A percentile compares a stretch with the other conserved stretches of the same genome.
Evolutionary conservation across 2,888 invertebrate species (phyloP).

Genomic region (Apodemia mormo): DNA sequence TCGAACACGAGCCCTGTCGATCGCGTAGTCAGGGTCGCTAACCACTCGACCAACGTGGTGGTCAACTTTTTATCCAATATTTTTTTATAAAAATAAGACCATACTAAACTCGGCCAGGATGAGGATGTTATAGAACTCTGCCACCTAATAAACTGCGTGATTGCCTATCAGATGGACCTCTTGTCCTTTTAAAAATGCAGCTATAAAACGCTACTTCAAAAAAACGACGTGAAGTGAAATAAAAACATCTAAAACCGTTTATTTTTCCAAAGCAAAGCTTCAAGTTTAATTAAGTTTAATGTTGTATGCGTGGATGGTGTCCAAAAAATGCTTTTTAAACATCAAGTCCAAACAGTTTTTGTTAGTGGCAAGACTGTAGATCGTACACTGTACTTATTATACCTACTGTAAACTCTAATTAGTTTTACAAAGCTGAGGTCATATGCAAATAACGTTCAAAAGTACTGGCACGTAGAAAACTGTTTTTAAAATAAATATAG

Average conservation of each 20-base stretch:
- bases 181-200: too few relatives aligned
- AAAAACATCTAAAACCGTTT: not conserved
- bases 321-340: conserved; percentile 1
- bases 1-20: too few relatives aligned
- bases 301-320: not conserved
- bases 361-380: conserved; percentile 4
- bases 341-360: not conserved
- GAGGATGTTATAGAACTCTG: too few relatives aligned
- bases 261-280: not conserved
- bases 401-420: conserved; percentile 25
- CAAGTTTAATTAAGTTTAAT: not conserved
- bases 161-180: too few relatives aligned
- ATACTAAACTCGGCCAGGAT: too few relatives aligned
- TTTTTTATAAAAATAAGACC: too few relatives aligned
- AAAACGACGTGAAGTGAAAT: too few relatives aligned
- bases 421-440: conserved; percentile 31
- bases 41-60: too few relatives aligned
- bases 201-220: too few relatives aligned
- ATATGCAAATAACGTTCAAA: conserved; percentile 25
- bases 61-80: too few relatives aligned
- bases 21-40: too few relatives aligned
- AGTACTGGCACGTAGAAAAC: conserved; percentile 22
- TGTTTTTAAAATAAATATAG: not conserved
- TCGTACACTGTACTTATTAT: not conserved
- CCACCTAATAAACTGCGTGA: too few relatives aligned